Percentiles rank a stretch among this genome's conserved stretches.
phyloP scores from a whole-genome alignment of 2,888 invertebrate species.

The Caenorhabditis sp. region DNA sequence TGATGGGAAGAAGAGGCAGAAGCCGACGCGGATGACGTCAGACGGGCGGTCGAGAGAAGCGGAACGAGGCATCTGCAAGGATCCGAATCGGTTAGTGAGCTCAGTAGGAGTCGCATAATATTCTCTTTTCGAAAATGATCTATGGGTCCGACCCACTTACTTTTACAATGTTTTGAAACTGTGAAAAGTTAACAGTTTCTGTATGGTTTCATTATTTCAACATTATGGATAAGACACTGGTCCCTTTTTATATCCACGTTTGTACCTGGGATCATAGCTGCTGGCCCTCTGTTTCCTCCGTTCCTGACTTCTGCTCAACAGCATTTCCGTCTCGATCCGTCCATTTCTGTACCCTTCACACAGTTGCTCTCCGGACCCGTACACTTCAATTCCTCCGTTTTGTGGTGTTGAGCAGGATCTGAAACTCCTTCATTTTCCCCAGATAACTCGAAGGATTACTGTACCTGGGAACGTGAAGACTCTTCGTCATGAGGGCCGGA shows the following conservation, averaged over 20 bases:
- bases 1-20: background rate
- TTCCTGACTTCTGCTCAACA: slow-evolving; percentile 57
- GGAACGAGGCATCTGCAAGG: slow-evolving; percentile 40
- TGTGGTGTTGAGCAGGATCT: slow-evolving; percentile 30
- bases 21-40: slow-evolving; percentile 20
- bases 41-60: slow-evolving; percentile 17
- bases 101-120: no score
- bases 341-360: slow-evolving; percentile 44
- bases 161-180: no score
- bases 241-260: no score
- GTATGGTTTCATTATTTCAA: no score
- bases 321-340: slow-evolving; percentile 34
- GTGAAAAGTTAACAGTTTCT: background rate
- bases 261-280: slow-evolving; percentile 56
- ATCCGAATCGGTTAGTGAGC: background rate
- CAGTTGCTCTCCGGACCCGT: slow-evolving; percentile 59
- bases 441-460: background rate
- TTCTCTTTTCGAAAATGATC: background rate
- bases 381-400: background rate
- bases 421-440: background rate
- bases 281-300: slow-evolving; percentile 36
- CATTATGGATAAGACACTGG: no score
- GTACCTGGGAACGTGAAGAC: slow-evolving; percentile 48
- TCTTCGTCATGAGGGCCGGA: slow-evolving; percentile 61
- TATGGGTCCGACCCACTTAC: no score